Conservation (phyloP, 2,113 vertebrate species). For the Indicator indicator region DNA sequence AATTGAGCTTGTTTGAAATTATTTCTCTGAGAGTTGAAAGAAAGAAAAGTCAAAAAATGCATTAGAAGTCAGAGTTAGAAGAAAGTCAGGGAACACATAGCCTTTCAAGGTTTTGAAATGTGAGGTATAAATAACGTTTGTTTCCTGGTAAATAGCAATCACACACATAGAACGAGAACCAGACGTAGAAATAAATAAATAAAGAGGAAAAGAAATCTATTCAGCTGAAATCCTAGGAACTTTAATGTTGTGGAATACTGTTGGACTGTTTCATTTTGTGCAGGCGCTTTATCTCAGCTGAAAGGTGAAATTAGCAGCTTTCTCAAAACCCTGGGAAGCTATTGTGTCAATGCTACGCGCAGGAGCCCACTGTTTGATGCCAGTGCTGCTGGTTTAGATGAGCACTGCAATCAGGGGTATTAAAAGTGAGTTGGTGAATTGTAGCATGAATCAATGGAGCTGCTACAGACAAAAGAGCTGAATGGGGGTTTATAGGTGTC, state of each 20-base stretch:
- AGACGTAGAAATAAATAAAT: conserved; percentile 56
- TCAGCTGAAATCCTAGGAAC: conserved; percentile 54
- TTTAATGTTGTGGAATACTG: conserved; percentile 55
- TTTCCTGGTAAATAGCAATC: conserved; percentile 65
- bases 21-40: conserved; percentile 25
- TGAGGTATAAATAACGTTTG: conserved; percentile 60
- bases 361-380: conserved; percentile 62
- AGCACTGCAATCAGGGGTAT: conserved; percentile 66
- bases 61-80: conserved; percentile 35
- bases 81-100: conserved; percentile 8
- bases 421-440: conserved; percentile 55
- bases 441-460: conserved; percentile 5
- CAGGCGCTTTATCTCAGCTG: conserved; percentile 57
- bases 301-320: conserved; percentile 70
- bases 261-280: conserved; percentile 57
- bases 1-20: conserved; percentile 40
- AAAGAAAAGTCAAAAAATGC: conserved; percentile 25
- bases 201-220: conserved; percentile 23
- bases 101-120: conserved; percentile 46
- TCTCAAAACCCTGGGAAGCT: conserved; percentile 61
- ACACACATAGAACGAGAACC: conserved; percentile 29
- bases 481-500: not conserved
- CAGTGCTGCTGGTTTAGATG: conserved; percentile 54
- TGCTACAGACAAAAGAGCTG: conserved; percentile 38
- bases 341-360: conserved; percentile 58